phyloP scores from a whole-genome alignment of 2,888 invertebrate genomes.

The Drosophila neotestacea region DNA sequence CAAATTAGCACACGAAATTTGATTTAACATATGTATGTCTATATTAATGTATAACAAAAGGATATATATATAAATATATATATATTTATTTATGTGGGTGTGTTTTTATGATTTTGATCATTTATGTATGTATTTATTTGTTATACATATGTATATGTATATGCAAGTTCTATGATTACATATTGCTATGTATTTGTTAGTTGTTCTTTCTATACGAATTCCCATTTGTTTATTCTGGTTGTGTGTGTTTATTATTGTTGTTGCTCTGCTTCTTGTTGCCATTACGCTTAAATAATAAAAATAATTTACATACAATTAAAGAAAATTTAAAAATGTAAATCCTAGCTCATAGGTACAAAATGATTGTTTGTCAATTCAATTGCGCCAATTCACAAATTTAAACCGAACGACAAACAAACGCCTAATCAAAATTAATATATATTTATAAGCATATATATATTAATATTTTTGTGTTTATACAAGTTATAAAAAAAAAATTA shows the following conservation, averaged over 20 bases:
- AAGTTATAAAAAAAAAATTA: slow-evolving; percentile 5
- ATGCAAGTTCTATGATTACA: slow-evolving; percentile 9
- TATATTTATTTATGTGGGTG: slow-evolving; percentile 26
- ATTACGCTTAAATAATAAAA: slow-evolving; percentile 49
- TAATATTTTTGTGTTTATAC: slow-evolving; percentile 14
- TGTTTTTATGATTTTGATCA: slow-evolving; percentile 27
- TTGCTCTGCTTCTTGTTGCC: slow-evolving; percentile 36
- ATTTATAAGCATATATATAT: slow-evolving; percentile 18
- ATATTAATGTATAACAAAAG: slow-evolving; percentile 10
- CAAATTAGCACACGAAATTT: slow-evolving; percentile 42
- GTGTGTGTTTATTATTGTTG: slow-evolving; percentile 31
- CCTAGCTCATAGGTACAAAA: slow-evolving; percentile 60
- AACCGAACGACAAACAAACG: slow-evolving; percentile 46
- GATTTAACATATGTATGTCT: slow-evolving; percentile 46
- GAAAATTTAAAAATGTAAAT: slow-evolving; percentile 41
- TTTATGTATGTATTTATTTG: not conserved
- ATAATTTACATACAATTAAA: slow-evolving; percentile 61
- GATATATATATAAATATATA: slow-evolving; percentile 16
- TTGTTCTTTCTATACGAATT: slow-evolving; percentile 7
- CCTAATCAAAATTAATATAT: slow-evolving; percentile 34
- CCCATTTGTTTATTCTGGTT: slow-evolving; percentile 25
- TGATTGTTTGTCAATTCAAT: slow-evolving; percentile 57
- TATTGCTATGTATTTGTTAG: slow-evolving; percentile 6
- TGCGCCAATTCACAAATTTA: slow-evolving; percentile 29
- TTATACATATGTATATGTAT: slow-evolving; percentile 7